Base-by-base conservation (phyloP, 1,140 invertebrate genomes). In the Pteromalus puparum region DNA sequence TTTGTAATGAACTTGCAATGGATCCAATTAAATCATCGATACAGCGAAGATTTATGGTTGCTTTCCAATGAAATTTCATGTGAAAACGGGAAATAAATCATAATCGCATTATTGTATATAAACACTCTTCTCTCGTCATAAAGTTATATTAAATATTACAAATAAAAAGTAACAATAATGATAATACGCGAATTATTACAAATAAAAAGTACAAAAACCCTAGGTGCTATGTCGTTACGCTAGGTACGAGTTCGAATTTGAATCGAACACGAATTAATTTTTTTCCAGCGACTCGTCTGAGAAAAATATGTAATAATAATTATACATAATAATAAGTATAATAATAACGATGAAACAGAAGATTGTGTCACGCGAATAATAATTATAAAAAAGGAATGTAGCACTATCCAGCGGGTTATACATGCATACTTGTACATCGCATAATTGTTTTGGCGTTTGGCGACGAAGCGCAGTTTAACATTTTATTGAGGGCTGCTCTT, bases 151-250 rank as follows among this genome's bases (percentile, higher is more conserved):
- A 86, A 82, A 86, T 85, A 84, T 26, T 73, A 79, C 28, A 65
- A 79, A 73, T 73, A 84, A 65, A 26, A 68, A 67, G 53, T 77
- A 86, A 86, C 85, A 86, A 89, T 90, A 89, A 90, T 86, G 88
- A 89, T 90, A 90, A 91, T 89, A 91, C 88, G 90, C 90, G 90
- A 92, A 92, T 92, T 91, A 92, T 91, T 92, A 89, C 89, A 91
- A 92, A 81, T 15, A 48, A 79, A 85, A 92, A 92, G 92, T 92
- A 92, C 92, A 93, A 93, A 92, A 92, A 92, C 90, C 91, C 91
- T 93, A 93, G 92, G 92, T 93, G 92, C 92, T 93, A 92, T 90
- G 90, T 92, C 91, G 89, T 93, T 92, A 92, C 87, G 89, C 90
- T 93, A 92, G 91, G 89, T 91, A 90, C 87, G 85, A 87, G 87